phyloP scores from a whole-genome alignment of 2,888 invertebrate species.

The Sarcophaga carnaria region DNA sequence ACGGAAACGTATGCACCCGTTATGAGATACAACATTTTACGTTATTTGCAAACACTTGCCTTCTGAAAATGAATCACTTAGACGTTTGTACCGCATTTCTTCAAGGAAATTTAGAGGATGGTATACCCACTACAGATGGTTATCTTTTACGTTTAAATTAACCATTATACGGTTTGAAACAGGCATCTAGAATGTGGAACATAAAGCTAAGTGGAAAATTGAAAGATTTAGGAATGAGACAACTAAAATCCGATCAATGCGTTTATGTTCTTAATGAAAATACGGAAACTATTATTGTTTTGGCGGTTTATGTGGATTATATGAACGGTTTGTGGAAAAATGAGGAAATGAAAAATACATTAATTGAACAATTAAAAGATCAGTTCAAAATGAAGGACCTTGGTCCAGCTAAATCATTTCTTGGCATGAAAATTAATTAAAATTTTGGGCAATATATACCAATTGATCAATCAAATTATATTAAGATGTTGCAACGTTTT shows the following conservation, averaged over 20 bases:
- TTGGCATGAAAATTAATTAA: neutral
- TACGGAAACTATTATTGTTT: neutral
- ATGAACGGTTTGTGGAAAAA: neutral
- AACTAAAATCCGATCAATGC: neutral
- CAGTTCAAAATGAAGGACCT: neutral
- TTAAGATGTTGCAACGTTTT: neutral
- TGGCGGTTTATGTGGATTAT: neutral
- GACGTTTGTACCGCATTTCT: neutral
- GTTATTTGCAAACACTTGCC: neutral
- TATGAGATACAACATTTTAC: conserved; percentile 27
- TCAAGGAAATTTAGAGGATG: neutral
- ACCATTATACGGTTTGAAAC: conserved; percentile 30
- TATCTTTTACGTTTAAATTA: conserved; percentile 26
- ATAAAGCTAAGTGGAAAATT: neutral
- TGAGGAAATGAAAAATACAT: neutral
- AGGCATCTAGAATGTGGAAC: neutral
- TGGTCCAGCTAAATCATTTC: neutral
- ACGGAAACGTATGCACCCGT: conserved; percentile 33
- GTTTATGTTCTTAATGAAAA: neutral
- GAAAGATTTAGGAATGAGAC: neutral
- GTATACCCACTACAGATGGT: neutral
- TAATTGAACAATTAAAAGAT: neutral
- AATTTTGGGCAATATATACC: neutral
- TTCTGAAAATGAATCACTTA: neutral
- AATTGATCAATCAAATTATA: neutral